These are phyloP conservation scores for Cotesia typhae DNA, from an alignment of 1,140 invertebrate genomes.

Conservation along the genomic window DNA sequence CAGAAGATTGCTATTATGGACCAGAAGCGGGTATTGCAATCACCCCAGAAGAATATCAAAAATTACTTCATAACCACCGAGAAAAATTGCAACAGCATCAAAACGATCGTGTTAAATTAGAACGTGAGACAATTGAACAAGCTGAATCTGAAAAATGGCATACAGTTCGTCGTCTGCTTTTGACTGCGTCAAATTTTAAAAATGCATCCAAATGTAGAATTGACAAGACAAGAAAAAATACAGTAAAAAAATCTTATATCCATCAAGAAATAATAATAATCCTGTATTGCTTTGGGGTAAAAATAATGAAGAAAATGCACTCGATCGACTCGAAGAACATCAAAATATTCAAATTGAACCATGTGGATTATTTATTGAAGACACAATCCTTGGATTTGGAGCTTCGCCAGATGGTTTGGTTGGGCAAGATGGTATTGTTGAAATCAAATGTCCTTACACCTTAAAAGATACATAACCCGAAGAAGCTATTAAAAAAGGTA, in stretches of 20 bases:
- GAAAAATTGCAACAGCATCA: too few species aligned
- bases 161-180: constrained; percentile 41
- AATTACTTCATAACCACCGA: too few species aligned
- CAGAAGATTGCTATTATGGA: too few species aligned
- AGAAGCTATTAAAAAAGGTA: too few species aligned
- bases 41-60: too few species aligned
- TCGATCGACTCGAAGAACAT: constrained; percentile 39
- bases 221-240: constrained; percentile 37
- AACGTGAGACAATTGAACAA: too few species aligned
- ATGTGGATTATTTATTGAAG: constrained; percentile 56
- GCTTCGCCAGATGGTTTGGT: constrained; percentile 57
- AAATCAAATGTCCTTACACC: constrained; percentile 53
- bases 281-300: constrained; percentile 43
- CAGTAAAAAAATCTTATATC: constrained; percentile 45
- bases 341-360: constrained; percentile 39
- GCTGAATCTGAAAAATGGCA: constrained; percentile 38
- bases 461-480: constrained; percentile 9
- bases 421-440: constrained; percentile 46
- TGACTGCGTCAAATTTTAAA: constrained; percentile 56
- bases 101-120: too few species aligned
- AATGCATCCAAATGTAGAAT: constrained; percentile 44
- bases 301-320: constrained; percentile 46
- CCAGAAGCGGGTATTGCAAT: too few species aligned
- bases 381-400: constrained; percentile 47
- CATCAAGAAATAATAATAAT: constrained; percentile 38